Evolutionary conservation across 64 coral and sea anemone genomes (phyloP), one percentile per base, ranked within the genome.

Genomic region (Acropora tenuis): DNA sequence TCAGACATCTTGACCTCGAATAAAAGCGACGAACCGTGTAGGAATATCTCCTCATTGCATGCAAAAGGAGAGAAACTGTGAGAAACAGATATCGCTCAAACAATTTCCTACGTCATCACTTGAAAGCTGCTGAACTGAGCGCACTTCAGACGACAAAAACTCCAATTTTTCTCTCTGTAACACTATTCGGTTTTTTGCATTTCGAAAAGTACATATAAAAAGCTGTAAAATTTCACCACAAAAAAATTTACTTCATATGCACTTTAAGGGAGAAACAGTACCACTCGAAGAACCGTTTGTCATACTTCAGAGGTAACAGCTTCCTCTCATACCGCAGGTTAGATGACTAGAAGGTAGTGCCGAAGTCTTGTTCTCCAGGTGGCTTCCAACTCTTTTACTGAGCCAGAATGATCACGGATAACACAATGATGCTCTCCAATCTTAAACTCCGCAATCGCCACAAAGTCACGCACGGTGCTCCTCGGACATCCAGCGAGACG

Each of bases 81-180:
- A 71, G 67, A 71, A 71, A 71, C 67, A 7, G 18, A 71, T 7
- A 71, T 71, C 67, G 8, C 67, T 71, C 17, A 71, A 71, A 71
- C 67, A 71, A 71, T 71, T 71, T 71, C 67, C 67, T 71, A 71
- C 67, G 67, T 71, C 67, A 71, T 71, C 67, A 71, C 67, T 71
- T 71, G 59, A 8, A 71, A 71, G 30, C 67, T 66, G 61, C 61
- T 66, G 61, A 66, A 66, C 61, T 66, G 61, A 66, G 61, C 15
- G 61, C 61, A 66, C 61, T 7, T 66, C 61, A 66, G 61, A 66
- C 61, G 61, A 17, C 2, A 66, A 66, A 71, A 71, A 71, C 67
- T 71, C 67, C 67, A 7, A 71, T 71, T 71, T 71, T 71, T 71
- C 67, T 71, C 67, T 67, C 63, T 71, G 18, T 71, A 5, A 71